Evolutionary conservation across 1,140 invertebrate species (phyloP), one percentile per base, ranked within the genome.

Genomic region (Plectrocnemia conspersa): DNA sequence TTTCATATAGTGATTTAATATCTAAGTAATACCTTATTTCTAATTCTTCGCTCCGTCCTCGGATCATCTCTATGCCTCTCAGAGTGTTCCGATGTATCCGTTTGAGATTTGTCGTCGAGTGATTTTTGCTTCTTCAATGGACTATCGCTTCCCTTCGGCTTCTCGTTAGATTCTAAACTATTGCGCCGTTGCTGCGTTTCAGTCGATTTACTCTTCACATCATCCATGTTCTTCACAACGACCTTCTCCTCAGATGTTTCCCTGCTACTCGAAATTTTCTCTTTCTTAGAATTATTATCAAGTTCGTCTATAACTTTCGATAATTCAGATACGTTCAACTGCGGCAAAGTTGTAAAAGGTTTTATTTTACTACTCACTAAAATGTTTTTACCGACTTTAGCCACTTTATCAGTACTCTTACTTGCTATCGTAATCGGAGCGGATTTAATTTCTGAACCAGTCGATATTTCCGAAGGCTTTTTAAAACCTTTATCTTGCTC

Each of bases 41-140:
- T 73, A 64, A 83, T 84, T 61, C 82, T 76, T 49, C 81, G 74
- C 64, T 82, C 81, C 16, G 77, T 64, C 24, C 81, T 72, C 15
- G 79, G 76, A 63, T 83, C 82, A 32, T 70, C 64, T 54, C 76
- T 79, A 16, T 66, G 65, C 11, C 70, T 65, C 47, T 79, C 77
- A 58, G 71, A 73, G 59, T 80, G 78, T 47, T 79, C 75, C 33
- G 77, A 69, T 48, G 74, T 75, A 58, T 73, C 73, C 46, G 77
- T 70, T 29, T 61, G 45, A 15, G 59, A 54, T 45, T 74, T 76
- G n/a, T 80, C 79, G 55, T 82, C 79, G 2, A 79, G 65, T 10
- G 78, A 80, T 49, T 78, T 81, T 45, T 82, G 78, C 35, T 77
- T 69, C 53, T 74, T 74, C 0, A 79, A 67, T 22, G 63, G 64